phyloP scores from a whole-genome alignment of 2,888 invertebrate species.

The Drosophila siamana region DNA sequence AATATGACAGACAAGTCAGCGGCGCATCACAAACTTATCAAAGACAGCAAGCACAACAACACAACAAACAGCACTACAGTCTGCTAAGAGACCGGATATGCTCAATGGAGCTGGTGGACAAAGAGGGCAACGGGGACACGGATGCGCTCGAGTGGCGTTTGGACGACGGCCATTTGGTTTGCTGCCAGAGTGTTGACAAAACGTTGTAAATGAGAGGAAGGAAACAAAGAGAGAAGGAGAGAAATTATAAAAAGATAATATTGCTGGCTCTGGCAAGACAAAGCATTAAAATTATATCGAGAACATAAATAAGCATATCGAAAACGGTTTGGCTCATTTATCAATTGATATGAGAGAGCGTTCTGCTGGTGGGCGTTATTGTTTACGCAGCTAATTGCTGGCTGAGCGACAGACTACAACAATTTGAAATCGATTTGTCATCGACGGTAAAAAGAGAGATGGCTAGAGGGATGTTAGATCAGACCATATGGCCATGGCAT shows the following conservation, averaged over 20 bases:
- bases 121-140: neutral
- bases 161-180: conserved; percentile 25
- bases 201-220: neutral
- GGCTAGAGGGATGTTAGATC: neutral
- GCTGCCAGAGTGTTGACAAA: conserved; percentile 61
- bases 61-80: conserved; percentile 28
- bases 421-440: conserved; percentile 71
- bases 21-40: conserved; percentile 68
- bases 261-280: conserved; percentile 34
- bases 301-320: conserved; percentile 66
- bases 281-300: conserved; percentile 57
- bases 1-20: conserved; percentile 80
- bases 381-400: conserved; percentile 51
- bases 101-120: conserved; percentile 3
- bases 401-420: conserved; percentile 29
- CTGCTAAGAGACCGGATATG: conserved; percentile 57
- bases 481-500: conserved; percentile 36
- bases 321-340: conserved; percentile 65
- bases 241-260: conserved; percentile 71
- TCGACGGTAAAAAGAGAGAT: neutral
- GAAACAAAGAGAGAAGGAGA: conserved; percentile 17
- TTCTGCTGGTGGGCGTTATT: conserved; percentile 57
- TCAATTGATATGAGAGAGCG: conserved; percentile 64
- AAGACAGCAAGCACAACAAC: conserved; percentile 25
- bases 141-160: conserved; percentile 45